These are phyloP conservation scores for Conus ventricosus DNA, from an alignment of 1,140 invertebrate species.

Conservation along the genomic window DNA sequence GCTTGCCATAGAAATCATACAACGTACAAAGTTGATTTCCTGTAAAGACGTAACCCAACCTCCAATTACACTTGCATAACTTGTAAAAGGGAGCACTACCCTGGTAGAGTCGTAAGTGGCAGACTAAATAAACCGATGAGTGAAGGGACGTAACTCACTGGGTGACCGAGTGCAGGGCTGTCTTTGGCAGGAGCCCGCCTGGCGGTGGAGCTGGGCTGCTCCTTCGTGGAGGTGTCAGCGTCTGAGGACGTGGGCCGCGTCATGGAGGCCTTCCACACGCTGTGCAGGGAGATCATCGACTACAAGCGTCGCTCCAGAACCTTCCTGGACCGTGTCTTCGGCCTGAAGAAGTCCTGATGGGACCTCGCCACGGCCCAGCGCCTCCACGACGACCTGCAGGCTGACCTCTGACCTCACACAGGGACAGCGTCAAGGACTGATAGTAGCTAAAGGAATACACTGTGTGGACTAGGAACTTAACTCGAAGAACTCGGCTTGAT, in stretches of 20 bases:
- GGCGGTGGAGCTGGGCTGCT: conserved; percentile 60
- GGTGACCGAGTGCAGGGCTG: not conserved
- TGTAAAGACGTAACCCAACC: too few species aligned
- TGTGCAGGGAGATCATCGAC: conserved; percentile 64
- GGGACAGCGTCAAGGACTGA: not conserved
- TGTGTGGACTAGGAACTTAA: not conserved
- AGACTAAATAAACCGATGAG: too few species aligned
- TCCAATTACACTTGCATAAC: too few species aligned
- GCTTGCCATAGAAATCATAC: too few species aligned
- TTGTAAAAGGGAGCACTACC: too few species aligned
- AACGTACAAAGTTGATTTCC: too few species aligned
- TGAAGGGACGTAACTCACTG: too few species aligned
- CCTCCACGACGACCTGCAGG: not conserved
- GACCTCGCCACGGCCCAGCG: not conserved
- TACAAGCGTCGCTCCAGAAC: conserved; percentile 65
- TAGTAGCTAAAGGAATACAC: not conserved
- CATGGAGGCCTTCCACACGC: conserved; percentile 61
- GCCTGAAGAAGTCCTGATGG: conserved; percentile 55
- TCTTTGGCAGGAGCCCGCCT: conserved; percentile 49
- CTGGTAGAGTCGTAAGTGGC: too few species aligned
- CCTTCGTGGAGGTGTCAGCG: conserved; percentile 64
- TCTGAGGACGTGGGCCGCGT: conserved; percentile 65
- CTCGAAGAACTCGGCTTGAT: too few species aligned
- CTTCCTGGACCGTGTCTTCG: conserved; percentile 66
- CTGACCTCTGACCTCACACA: not conserved